Evolutionary conservation across 2,113 vertebrate genomes (phyloP), one percentile per base, ranked within the genome.

Genomic region (Halcyon senegalensis): DNA sequence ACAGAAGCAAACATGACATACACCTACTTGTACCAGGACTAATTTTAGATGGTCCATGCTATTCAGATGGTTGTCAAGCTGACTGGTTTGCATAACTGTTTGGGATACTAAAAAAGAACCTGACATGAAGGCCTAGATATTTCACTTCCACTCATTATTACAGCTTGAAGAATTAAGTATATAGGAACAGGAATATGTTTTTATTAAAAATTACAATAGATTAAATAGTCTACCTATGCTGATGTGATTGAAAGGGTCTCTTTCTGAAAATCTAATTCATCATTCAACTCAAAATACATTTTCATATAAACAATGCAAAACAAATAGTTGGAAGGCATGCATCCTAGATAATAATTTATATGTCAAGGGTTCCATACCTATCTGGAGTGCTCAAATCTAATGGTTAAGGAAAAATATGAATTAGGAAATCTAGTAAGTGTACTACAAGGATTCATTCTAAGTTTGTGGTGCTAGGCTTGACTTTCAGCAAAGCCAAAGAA

Each of bases 391-490:
- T 77, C 23, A n/a, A 33, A 78, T 60, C 28, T 66, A 74, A 81
- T 81, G 9, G 7, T 70, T 66, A 91, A 87, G 31, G 56, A 48
- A 94, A 84, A 91, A 87, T 41, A 73, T 27, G 11, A 82, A 70
- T 78, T 84, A 68, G 51, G 25, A 76, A 63, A 50, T 87, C 41
- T 79, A 78, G 17, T 48, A 56, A 46, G 5, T 30, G 10, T 58
- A 43, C 9, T 30, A 56, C 44, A 77, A 60, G 83, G 68, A 44
- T 66, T 64, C 24, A 68, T 73, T 77, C 62, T 74, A 10, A 1
- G 33, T 79, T 70, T 56, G 58, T 21, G 23, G 27, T 41, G 44
- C 19, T 48, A n/a, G 41, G 44, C 39, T 74, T 67, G 55, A 56
- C n/a, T 84, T 90, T 30, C 48, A 37, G 28, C 35, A 70, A 68